Evolutionary conservation across 1,140 invertebrate species (phyloP).

Genomic region (Tachypleus tridentatus): DNA sequence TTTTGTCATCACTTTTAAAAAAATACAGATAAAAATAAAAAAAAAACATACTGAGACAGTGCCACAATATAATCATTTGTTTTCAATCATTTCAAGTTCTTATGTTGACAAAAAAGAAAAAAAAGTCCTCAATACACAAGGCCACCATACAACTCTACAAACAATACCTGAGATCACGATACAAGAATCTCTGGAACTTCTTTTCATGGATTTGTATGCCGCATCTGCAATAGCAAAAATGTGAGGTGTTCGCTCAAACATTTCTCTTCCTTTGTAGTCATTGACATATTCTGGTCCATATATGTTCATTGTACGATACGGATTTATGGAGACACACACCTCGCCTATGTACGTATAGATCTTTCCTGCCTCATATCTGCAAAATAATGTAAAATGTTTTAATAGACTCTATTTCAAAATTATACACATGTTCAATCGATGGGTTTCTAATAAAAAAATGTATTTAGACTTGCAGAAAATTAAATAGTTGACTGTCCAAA

Average conservation of each 20-base stretch:
- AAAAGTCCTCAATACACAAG: too few species aligned
- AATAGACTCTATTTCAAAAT: too few species aligned
- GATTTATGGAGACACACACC: conserved; percentile 72
- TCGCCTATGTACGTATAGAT: conserved; percentile 76
- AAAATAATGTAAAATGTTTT: not conserved
- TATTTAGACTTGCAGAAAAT: too few species aligned
- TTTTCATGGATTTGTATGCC: conserved; percentile 65
- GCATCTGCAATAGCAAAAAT: conserved; percentile 74
- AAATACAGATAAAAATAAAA: conserved; percentile 1
- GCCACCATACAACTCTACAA: too few species aligned
- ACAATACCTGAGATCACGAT: conserved; percentile 23
- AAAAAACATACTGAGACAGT: not conserved
- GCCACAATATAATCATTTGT: too few species aligned
- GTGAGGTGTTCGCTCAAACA: conserved; percentile 74
- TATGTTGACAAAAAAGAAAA: too few species aligned
- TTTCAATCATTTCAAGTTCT: too few species aligned
- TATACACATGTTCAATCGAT: too few species aligned
- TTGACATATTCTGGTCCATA: conserved; percentile 59
- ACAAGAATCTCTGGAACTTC: conserved; percentile 47
- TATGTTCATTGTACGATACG: conserved; percentile 60
- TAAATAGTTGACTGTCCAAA: too few species aligned
- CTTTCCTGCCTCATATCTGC: conserved; percentile 17
- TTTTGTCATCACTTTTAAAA: not conserved
- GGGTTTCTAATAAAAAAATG: too few species aligned
- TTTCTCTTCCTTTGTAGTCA: conserved; percentile 69